Percentiles rank a stretch among this genome's conserved stretches.
Conservation (phyloP, 2,797 vertebrate genomes). For the Clamator glandarius region DNA sequence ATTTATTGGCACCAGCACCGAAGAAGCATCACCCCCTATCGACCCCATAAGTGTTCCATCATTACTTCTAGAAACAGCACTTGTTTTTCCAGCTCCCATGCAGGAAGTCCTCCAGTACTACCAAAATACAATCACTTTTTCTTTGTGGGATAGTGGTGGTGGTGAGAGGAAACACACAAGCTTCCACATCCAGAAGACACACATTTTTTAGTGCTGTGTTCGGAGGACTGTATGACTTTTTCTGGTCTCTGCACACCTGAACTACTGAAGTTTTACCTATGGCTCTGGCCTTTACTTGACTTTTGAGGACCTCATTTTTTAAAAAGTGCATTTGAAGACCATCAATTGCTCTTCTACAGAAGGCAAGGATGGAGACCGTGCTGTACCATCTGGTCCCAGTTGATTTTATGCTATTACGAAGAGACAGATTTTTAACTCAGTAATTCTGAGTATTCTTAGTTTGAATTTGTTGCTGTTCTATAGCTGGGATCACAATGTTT, state of each 20-base stretch:
- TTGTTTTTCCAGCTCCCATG: background rate
- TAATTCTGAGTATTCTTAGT: constrained; percentile 59
- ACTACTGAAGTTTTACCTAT: background rate
- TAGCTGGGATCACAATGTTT: constrained; percentile 68
- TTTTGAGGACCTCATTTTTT: background rate
- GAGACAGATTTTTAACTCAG: constrained; percentile 27
- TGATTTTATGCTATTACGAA: constrained; percentile 17
- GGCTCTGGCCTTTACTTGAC: background rate
- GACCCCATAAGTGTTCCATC: background rate
- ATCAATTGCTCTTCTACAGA: background rate
- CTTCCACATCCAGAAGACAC: background rate
- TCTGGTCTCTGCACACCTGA: background rate
- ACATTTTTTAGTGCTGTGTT: background rate
- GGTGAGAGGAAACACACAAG: background rate
- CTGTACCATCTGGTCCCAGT: constrained; percentile 29
- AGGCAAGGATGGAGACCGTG: background rate
- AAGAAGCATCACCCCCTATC: background rate
- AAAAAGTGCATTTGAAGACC: background rate
- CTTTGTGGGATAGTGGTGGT: background rate
- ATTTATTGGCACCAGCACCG: background rate
- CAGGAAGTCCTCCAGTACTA: background rate
- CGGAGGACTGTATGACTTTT: background rate
- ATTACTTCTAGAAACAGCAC: background rate
- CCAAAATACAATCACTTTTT: background rate
- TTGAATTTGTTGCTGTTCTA: constrained; percentile 45